phyloP scores from a whole-genome alignment of 2,888 invertebrate species.

The Iphiclides podalirius region DNA sequence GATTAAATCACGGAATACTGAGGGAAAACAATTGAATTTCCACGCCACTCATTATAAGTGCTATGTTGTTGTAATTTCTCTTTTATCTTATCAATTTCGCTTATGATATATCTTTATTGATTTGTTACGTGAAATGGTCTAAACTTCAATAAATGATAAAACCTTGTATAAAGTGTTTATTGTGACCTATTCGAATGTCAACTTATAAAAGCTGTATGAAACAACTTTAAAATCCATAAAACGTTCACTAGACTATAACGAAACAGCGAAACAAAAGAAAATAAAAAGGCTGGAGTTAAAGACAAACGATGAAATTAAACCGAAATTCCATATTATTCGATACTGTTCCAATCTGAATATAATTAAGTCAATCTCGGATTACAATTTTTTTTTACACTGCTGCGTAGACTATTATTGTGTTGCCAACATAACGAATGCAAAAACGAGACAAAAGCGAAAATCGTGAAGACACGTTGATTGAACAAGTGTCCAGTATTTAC shows the following conservation, averaged over 20 bases:
- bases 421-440: no score
- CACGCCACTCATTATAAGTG: neutral
- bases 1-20: no score
- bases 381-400: no score
- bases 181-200: neutral
- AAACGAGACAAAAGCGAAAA: constrained; percentile 1
- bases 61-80: constrained; percentile 14
- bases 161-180: neutral
- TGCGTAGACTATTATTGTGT: no score
- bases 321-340: no score
- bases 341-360: no score
- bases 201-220: neutral
- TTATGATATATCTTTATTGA: constrained; percentile 9
- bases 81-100: constrained; percentile 3
- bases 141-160: constrained; percentile 6
- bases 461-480: constrained; percentile 1
- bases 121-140: constrained; percentile 11
- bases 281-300: no score
- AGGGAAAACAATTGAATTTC: neutral
- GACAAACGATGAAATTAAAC: no score
- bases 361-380: no score
- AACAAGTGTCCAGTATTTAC: constrained; percentile 2
- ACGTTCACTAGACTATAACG: no score
- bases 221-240: no score
- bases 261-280: no score